Conservation (phyloP, 2,888 invertebrate species). For the Idaea straminata region DNA sequence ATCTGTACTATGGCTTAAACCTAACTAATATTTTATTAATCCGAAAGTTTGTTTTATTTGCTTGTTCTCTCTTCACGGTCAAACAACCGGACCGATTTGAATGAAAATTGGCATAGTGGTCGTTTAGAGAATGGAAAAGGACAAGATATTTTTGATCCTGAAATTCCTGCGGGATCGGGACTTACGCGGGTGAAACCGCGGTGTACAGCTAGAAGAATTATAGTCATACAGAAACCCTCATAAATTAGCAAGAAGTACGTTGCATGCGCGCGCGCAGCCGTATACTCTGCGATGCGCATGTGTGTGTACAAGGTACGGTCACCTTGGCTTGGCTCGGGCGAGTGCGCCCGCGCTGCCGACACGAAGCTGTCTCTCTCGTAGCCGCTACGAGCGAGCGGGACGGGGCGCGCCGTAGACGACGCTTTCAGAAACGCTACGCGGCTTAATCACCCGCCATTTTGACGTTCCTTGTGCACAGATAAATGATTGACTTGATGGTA, state of each 20-base stretch:
- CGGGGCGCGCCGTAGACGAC: constrained; percentile 64
- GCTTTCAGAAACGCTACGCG: constrained; percentile 78
- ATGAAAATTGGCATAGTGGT: too few relatives aligned
- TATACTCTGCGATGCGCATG: constrained; percentile 36
- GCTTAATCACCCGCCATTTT: constrained; percentile 66
- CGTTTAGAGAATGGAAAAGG: too few relatives aligned
- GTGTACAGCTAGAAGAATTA: constrained; percentile 17
- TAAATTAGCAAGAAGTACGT: constrained; percentile 42
- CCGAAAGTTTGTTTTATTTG: too few relatives aligned
- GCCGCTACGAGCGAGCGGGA: constrained; percentile 52
- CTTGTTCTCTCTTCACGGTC: too few relatives aligned
- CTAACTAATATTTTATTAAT: too few relatives aligned
- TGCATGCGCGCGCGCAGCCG: constrained; percentile 38
- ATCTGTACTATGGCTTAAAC: too few relatives aligned
- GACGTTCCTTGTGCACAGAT: constrained; percentile 62
- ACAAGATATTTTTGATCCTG: too few relatives aligned
- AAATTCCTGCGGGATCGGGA: too few relatives aligned
- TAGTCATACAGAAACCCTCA: constrained; percentile 26
- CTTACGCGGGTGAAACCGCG: too few relatives aligned
- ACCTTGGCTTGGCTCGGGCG: constrained; percentile 60
- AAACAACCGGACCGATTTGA: too few relatives aligned
- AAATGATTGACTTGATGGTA: not conserved
- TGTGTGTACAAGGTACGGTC: constrained; percentile 63
- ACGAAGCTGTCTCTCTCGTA: constrained; percentile 49
- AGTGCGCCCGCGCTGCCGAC: constrained; percentile 32